Conservation (phyloP, 2,888 invertebrate genomes). For the Nymphalis c-album region DNA sequence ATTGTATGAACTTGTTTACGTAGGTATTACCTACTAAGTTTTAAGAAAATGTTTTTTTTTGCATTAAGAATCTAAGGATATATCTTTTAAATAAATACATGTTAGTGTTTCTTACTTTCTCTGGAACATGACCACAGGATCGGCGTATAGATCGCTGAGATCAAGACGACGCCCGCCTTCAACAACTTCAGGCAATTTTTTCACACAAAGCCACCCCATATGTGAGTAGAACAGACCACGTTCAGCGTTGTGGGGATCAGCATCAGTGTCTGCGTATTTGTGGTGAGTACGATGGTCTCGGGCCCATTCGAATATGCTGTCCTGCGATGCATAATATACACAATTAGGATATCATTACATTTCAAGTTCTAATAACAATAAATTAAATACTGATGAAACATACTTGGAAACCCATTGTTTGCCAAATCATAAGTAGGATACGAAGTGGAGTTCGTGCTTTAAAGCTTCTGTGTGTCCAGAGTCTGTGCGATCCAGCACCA, state of each 20-base stretch:
- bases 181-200: slow-evolving; percentile 93
- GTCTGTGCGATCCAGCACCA: slow-evolving; percentile 96
- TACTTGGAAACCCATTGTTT: slow-evolving; percentile 93
- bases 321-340: slow-evolving; percentile 61
- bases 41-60: no score
- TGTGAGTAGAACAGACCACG: slow-evolving; percentile 97
- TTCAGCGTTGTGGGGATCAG: slow-evolving; percentile 93
- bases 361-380: background rate
- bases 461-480: slow-evolving; percentile 96
- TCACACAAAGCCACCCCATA: slow-evolving; percentile 94
- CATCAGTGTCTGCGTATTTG: slow-evolving; percentile 93
- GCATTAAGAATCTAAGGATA: no score
- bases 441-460: slow-evolving; percentile 94
- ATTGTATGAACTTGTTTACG: background rate
- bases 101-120: slow-evolving; percentile 82
- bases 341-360: background rate
- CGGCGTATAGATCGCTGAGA: slow-evolving; percentile 89
- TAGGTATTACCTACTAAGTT: no score
- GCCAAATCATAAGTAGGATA: slow-evolving; percentile 89
- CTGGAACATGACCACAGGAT: slow-evolving; percentile 93
- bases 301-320: slow-evolving; percentile 85
- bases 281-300: slow-evolving; percentile 91
- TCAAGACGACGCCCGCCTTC: slow-evolving; percentile 90
- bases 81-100: background rate
- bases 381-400: slow-evolving; percentile 27